A percentile compares a stretch with the other conserved stretches of the same genome.
Evolutionary conservation across 2,888 invertebrate species (phyloP).

Genomic region (Clusia tigrina): DNA sequence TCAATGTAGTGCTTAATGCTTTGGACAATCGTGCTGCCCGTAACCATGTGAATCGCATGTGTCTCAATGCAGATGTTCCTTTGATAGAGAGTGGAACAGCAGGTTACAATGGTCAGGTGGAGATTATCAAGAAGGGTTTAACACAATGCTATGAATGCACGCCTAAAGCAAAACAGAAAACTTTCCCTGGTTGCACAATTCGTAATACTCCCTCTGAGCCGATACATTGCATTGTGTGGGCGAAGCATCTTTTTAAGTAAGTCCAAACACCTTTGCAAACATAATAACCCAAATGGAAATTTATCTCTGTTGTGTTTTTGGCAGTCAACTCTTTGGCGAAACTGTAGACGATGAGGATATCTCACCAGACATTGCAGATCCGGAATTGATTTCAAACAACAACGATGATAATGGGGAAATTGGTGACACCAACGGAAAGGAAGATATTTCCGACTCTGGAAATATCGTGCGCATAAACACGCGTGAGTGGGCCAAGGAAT

Average conservation of each 20-base stretch:
- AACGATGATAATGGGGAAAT: slow-evolving; percentile 22
- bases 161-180: slow-evolving; percentile 88
- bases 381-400: slow-evolving; percentile 81
- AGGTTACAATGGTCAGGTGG: slow-evolving; percentile 97
- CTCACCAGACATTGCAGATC: slow-evolving; percentile 95
- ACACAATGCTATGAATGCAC: slow-evolving; percentile 98
- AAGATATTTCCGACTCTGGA: slow-evolving; percentile 65
- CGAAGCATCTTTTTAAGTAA: slow-evolving; percentile 97
- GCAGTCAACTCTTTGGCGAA: slow-evolving; percentile 95
- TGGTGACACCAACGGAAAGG: slow-evolving; percentile 72
- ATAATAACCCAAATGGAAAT: neutral
- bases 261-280: slow-evolving; percentile 45
- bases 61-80: slow-evolving; percentile 92
- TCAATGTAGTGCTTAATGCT: slow-evolving; percentile 93
- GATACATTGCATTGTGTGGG: slow-evolving; percentile 99
- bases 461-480: slow-evolving; percentile 77
- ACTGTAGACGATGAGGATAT: slow-evolving; percentile 97
- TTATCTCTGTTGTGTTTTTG: neutral
- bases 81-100: slow-evolving; percentile 97
- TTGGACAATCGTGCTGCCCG: slow-evolving; percentile 95
- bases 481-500: slow-evolving; percentile 85
- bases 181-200: slow-evolving; percentile 98
- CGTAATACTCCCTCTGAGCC: slow-evolving; percentile 98
- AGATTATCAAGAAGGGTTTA: slow-evolving; percentile 81
- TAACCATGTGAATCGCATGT: slow-evolving; percentile 99